phyloP scores from a whole-genome alignment of 2,888 invertebrate species.

The Agelastica alni region DNA sequence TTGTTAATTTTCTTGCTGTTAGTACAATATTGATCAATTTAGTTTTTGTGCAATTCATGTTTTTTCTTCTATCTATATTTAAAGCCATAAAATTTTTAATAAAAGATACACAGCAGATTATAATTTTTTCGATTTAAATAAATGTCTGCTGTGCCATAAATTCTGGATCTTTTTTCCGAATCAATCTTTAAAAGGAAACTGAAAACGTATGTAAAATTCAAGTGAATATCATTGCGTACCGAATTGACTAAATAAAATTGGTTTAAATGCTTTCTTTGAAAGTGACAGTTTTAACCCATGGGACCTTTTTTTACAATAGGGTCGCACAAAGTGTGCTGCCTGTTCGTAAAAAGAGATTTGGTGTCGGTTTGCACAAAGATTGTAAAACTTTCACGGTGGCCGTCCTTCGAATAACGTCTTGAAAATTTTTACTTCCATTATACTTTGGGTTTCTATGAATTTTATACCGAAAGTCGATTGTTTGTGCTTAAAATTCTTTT shows the following conservation, averaged over 20 bases:
- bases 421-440: conserved; percentile 20
- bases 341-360: conserved; percentile 28
- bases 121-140: conserved; percentile 3
- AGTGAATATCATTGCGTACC: conserved; percentile 13
- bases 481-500: no score
- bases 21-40: no score
- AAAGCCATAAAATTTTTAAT: no score
- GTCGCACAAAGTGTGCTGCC: conserved; percentile 29
- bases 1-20: no score
- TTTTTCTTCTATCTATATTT: no score
- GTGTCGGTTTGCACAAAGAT: conserved; percentile 31
- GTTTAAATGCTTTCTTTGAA: conserved; percentile 34
- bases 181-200: conserved; percentile 4
- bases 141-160: not conserved
- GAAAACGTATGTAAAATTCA: conserved; percentile 17
- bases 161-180: not conserved
- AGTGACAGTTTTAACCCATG: conserved; percentile 26
- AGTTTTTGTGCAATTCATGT: no score
- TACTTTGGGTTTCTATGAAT: conserved; percentile 8
- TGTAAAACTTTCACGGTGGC: conserved; percentile 26
- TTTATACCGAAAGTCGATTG: no score
- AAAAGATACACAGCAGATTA: not conserved
- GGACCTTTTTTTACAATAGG: conserved; percentile 26
- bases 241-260: conserved; percentile 31
- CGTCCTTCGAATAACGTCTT: conserved; percentile 20